A percentile compares a stretch with the other conserved stretches of the same genome.
Conservation (phyloP, 2,113 vertebrate genomes). For the Podilymbus podiceps region DNA sequence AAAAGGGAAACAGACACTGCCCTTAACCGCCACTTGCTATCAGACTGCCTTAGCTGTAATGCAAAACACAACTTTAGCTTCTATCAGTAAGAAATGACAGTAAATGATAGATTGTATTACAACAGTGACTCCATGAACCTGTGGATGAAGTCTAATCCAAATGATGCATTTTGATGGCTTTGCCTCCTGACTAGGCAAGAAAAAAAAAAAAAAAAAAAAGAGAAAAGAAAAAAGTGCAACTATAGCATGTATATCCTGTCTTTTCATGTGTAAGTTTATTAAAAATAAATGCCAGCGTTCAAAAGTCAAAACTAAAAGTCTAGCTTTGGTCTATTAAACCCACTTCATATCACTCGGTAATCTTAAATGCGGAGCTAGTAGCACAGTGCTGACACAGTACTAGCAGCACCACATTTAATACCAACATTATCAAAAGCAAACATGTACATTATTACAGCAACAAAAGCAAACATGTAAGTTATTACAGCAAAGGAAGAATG, state of each 20-base stretch:
- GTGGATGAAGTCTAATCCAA: background rate
- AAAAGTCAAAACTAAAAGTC: background rate
- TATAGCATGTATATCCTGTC: background rate
- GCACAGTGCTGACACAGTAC: background rate
- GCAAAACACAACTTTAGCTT: background rate
- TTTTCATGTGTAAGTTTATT: background rate
- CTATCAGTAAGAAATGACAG: background rate
- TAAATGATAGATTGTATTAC: background rate
- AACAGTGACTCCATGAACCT: background rate
- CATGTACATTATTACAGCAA: background rate
- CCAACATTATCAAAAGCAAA: background rate
- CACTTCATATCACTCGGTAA: background rate
- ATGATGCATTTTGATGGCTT: background rate
- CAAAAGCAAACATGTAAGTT: background rate
- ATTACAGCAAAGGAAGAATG: background rate
- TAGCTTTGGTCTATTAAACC: background rate
- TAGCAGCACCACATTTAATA: background rate
- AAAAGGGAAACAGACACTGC: background rate
- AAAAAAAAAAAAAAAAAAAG: background rate
- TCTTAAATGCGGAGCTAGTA: background rate
- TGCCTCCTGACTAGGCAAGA: background rate
- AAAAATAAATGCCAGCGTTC: background rate
- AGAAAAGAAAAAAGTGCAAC: background rate
- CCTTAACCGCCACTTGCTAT: background rate
- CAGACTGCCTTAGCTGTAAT: background rate